Base-by-base conservation (phyloP, 2,888 invertebrate genomes). In the Drosophila engyochracea region DNA sequence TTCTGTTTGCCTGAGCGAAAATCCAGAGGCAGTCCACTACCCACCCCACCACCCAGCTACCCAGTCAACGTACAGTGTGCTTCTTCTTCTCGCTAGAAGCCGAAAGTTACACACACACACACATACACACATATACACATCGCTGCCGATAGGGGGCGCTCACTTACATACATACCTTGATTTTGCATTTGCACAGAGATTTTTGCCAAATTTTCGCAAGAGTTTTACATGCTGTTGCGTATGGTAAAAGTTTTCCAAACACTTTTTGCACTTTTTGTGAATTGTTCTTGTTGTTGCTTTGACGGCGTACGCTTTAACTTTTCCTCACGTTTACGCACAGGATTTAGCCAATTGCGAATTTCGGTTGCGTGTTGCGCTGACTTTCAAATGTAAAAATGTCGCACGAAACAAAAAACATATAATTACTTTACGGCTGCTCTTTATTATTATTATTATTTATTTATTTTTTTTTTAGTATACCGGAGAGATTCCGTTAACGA, bases 251-350 rank as follows among this genome's bases (percentile, higher is more conserved):
- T 83, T 87, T 79, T 83, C 85, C 71, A 71, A 73, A 77, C 83
- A 85, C 75, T 82, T 82, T 81, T 85, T 85, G 59, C 85, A 87
- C 88, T 87, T 87, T 87, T 87, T 87, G 74, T 87, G 88, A 87
- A 87, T 87, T 87, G 76, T 79, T 82, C 49, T 75, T 82, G 79
- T 49, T 70, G 44, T 47, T 70, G 44, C 33, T 53, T 47, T 39
- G 53, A 47, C 35, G 66, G 82, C 57, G 64, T 73, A 68, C 28
- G 75, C 69, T 31, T 80, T 66, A 81, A 72, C 55, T 65, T 49
- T 64, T 70, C 44, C 52, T 65, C 60, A 31, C 60, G 64, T 28
- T 55, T 51, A 47, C 28, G 55, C 49, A 57, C 57, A 75, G 67
- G 53, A 74, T 25, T 39, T 14, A 37, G 41, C 55, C 47, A 72